phyloP scores from a whole-genome alignment of 2,797 vertebrate species.

The Chaetodon trifasciatus region DNA sequence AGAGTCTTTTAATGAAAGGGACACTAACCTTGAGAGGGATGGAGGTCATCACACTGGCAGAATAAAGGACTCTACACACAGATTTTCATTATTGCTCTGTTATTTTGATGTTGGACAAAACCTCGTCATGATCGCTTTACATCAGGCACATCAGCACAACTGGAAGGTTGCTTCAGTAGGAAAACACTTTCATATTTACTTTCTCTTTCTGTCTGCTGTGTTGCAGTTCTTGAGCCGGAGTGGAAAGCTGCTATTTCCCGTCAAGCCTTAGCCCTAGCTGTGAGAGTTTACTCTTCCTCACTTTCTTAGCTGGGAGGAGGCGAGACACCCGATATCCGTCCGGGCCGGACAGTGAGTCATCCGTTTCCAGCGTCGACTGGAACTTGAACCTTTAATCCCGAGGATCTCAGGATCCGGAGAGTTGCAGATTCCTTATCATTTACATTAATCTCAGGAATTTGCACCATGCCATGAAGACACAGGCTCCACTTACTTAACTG shows the following conservation, averaged over 20 bases:
- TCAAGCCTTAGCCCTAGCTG: slow-evolving; percentile 31
- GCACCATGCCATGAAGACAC: slow-evolving; percentile 80
- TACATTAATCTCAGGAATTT: slow-evolving; percentile 86
- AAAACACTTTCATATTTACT: not conserved
- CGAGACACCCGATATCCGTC: slow-evolving; percentile 72
- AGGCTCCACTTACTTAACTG: slow-evolving; percentile 80
- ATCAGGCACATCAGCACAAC: not conserved
- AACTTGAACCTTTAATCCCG: slow-evolving; percentile 87
- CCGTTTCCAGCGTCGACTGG: slow-evolving; percentile 78
- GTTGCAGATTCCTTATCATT: slow-evolving; percentile 88
- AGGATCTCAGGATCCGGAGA: slow-evolving; percentile 82
- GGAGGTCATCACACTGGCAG: slow-evolving; percentile 55
- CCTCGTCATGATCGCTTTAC: not conserved
- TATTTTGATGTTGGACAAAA: not conserved
- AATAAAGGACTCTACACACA: not conserved
- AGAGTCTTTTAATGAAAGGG: slow-evolving; percentile 72
- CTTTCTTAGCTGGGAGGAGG: slow-evolving; percentile 62
- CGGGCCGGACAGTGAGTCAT: slow-evolving; percentile 73
- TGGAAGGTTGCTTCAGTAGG: not conserved
- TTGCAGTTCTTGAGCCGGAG: slow-evolving; percentile 11
- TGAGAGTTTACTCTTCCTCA: slow-evolving; percentile 59
- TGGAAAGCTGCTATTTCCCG: slow-evolving; percentile 70
- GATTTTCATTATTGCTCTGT: not conserved
- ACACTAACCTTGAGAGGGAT: slow-evolving; percentile 82
- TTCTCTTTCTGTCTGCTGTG: not conserved